These are phyloP conservation scores for Zootoca vivipara DNA, from an alignment of 2,113 vertebrate species.

Conservation along the genomic window DNA sequence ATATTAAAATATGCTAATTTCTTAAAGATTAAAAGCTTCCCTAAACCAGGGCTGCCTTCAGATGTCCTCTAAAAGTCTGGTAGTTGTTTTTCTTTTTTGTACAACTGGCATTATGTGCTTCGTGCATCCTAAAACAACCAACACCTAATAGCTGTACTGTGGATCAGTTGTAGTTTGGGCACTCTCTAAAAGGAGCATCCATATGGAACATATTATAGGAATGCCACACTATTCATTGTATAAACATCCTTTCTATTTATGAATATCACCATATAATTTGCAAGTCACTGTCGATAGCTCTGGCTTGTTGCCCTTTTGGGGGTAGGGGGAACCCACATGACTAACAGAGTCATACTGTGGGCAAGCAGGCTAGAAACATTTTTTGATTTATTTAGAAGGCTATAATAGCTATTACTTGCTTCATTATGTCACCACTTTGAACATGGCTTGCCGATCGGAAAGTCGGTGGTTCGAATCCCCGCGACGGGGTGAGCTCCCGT, in stretches of 20 bases:
- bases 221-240: background rate
- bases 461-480: too few relatives aligned
- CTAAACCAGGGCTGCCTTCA: too few relatives aligned
- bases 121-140: background rate
- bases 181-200: background rate
- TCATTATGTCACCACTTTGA: background rate
- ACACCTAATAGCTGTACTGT: background rate
- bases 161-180: background rate
- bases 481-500: too few relatives aligned
- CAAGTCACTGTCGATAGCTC: background rate
- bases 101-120: background rate
- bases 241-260: background rate
- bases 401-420: background rate
- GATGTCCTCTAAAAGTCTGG: too few relatives aligned
- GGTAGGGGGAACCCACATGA: background rate
- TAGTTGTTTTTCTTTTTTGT: too few relatives aligned
- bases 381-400: background rate
- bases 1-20: too few relatives aligned
- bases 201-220: background rate
- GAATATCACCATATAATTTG: background rate
- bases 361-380: background rate
- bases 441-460: too few relatives aligned
- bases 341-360: background rate
- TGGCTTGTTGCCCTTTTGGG: background rate
- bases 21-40: too few relatives aligned